phyloP scores from a whole-genome alignment of 2,113 vertebrate species.

The Ibidorhyncha struthersii region DNA sequence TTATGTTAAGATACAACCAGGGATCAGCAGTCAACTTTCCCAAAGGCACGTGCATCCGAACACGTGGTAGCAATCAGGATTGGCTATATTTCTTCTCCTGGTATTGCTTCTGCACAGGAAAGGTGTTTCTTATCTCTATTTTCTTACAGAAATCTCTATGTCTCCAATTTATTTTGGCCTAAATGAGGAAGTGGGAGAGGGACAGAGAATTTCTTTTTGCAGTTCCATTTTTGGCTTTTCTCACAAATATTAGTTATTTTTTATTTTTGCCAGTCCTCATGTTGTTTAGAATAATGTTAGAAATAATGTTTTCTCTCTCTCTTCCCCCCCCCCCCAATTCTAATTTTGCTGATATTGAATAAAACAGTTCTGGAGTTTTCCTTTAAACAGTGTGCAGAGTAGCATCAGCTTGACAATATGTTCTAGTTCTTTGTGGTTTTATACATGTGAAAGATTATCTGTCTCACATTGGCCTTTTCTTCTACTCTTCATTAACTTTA shows the following conservation, averaged over 20 bases:
- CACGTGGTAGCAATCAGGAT: not conserved
- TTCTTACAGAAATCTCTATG: not conserved
- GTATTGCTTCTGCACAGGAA: not conserved
- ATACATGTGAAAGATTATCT: not conserved
- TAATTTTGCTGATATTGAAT: not conserved
- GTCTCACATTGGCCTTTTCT: not conserved
- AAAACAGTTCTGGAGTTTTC: not conserved
- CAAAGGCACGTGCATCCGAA: not conserved
- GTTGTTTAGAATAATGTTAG: not conserved
- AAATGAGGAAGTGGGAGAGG: not conserved
- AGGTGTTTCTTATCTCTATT: not conserved
- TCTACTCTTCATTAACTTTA: not conserved
- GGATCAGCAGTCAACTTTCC: not conserved
- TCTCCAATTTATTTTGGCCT: not conserved
- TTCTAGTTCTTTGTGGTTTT: not conserved
- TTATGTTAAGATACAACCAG: not conserved
- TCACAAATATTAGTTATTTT: not conserved
- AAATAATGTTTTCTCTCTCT: not conserved
- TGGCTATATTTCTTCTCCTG: not conserved
- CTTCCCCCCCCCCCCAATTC: fast-evolving
- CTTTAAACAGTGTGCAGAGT: not conserved
- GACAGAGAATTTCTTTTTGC: not conserved
- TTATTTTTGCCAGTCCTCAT: not conserved
- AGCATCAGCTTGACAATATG: not conserved
- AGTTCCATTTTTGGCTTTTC: not conserved